Conservation (phyloP, 2,113 vertebrate genomes). For the Halichoeres trimaculatus region DNA sequence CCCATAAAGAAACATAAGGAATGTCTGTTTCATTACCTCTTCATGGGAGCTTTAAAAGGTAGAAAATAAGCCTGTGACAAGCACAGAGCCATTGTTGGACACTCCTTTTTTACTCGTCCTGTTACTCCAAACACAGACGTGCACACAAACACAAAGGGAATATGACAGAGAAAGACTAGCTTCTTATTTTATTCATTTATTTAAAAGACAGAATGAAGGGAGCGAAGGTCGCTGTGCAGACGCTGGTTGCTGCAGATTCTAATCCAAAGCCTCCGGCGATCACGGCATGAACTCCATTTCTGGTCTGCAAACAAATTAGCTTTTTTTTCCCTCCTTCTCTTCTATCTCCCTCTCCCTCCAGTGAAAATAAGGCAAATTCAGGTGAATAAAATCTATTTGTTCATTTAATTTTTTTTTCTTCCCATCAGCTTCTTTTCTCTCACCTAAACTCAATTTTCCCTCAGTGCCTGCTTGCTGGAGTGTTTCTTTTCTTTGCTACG, state of each 20-base stretch:
- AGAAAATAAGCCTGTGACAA: slow-evolving; percentile 12
- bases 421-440: slow-evolving; percentile 45
- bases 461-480: slow-evolving; percentile 19
- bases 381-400: slow-evolving; percentile 77
- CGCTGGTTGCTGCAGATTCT: slow-evolving; percentile 62
- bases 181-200: slow-evolving; percentile 69
- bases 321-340: slow-evolving; percentile 34
- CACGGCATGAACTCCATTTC: slow-evolving; percentile 74
- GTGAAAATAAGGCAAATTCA: slow-evolving; percentile 65
- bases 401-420: slow-evolving; percentile 58
- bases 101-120: slow-evolving; percentile 7
- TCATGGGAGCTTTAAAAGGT: no score
- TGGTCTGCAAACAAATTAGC: slow-evolving; percentile 78
- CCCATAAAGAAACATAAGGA: no score
- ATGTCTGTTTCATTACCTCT: no score
- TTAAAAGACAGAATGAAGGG: slow-evolving; percentile 67
- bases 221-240: slow-evolving; percentile 71
- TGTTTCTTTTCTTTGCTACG: slow-evolving; percentile 45
- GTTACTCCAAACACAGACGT: neutral
- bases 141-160: neutral
- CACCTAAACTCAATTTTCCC: slow-evolving; percentile 62
- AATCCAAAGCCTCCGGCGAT: slow-evolving; percentile 73
- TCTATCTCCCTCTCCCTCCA: slow-evolving; percentile 52
- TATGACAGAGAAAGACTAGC: slow-evolving; percentile 29
- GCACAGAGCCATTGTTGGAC: slow-evolving; percentile 28